These are phyloP conservation scores for Eubasilissa splendida DNA, from an alignment of 2,888 invertebrate genomes.

Conservation along the genomic window DNA sequence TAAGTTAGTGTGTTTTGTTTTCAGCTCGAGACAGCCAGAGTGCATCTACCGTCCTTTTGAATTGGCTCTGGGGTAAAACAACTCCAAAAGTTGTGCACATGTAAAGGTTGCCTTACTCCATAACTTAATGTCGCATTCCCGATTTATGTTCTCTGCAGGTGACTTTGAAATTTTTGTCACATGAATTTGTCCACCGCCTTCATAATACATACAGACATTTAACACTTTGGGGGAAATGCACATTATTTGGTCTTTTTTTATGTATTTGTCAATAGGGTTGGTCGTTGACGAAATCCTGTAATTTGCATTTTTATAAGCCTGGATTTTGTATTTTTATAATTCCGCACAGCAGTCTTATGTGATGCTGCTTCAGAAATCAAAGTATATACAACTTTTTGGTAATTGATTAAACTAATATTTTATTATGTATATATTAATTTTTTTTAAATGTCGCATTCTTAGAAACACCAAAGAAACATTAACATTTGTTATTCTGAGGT, in stretches of 20 bases:
- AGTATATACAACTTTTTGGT: background rate
- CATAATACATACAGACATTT: background rate
- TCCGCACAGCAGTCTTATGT: background rate
- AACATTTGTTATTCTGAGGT: no score
- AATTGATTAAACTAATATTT: background rate
- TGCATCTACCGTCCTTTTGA: constrained; percentile 83
- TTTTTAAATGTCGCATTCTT: no score
- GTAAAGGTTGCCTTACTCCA: constrained; percentile 60
- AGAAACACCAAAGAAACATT: no score
- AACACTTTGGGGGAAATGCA: background rate
- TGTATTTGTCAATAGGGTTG: background rate
- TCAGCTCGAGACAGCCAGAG: constrained; percentile 85
- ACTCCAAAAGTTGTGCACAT: constrained; percentile 76
- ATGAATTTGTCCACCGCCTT: background rate
- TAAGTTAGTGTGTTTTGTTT: constrained; percentile 43
- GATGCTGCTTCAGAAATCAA: background rate
- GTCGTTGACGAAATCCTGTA: background rate
- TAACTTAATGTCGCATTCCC: constrained; percentile 38
- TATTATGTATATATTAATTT: background rate
- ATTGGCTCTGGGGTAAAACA: constrained; percentile 87
- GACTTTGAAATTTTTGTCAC: background rate
- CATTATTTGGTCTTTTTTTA: background rate
- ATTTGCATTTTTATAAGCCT: background rate
- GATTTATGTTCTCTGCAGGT: constrained; percentile 5
- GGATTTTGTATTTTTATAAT: constrained; percentile 2